Conservation (phyloP, 2,797 vertebrate species). For the Hypotaenidia okinawae region DNA sequence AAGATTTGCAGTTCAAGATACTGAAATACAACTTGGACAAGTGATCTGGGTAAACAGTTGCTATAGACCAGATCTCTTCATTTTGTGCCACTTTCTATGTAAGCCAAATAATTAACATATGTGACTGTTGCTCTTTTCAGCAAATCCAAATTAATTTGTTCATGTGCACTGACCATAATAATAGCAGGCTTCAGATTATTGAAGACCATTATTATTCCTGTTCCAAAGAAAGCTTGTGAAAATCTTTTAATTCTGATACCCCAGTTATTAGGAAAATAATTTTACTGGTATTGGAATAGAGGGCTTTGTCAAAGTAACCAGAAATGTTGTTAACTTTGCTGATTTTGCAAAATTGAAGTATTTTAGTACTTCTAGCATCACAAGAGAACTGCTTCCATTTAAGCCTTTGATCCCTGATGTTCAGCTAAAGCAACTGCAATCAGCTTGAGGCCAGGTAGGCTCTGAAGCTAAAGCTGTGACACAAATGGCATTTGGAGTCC, state of each 20-base stretch:
- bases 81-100: not conserved
- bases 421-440: not conserved
- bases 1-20: not conserved
- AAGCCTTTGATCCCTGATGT: not conserved
- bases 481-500: not conserved
- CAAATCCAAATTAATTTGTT: conserved; percentile 40
- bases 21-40: not conserved
- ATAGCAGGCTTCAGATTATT: conserved; percentile 9
- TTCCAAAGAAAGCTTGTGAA: conserved; percentile 8
- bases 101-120: not conserved
- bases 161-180: conserved; percentile 8
- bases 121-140: not conserved
- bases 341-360: not conserved
- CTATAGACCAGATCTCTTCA: not conserved
- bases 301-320: conserved; percentile 15
- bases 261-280: not conserved
- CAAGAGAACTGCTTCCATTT: not conserved
- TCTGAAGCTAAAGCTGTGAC: conserved; percentile 20
- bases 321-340: conserved; percentile 7
- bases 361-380: not conserved
- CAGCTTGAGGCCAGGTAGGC: not conserved
- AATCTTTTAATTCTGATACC: not conserved
- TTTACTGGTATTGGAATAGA: conserved; percentile 9
- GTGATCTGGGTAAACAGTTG: not conserved
- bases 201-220: not conserved